These are phyloP conservation scores for Lochmaea crataegi DNA, from an alignment of 2,888 invertebrate species.

Conservation along the genomic window DNA sequence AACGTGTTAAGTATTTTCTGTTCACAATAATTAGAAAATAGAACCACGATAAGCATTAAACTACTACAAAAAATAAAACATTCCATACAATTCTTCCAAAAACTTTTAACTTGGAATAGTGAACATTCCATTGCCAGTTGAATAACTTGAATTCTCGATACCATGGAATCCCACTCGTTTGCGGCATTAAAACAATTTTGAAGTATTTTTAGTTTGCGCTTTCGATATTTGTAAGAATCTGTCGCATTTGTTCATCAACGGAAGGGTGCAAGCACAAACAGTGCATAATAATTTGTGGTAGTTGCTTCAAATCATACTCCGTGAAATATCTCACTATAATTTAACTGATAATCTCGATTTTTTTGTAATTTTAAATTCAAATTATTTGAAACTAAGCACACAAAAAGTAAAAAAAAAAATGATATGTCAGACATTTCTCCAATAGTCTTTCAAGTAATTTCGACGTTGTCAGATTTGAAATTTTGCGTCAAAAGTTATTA, in stretches of 20 bases:
- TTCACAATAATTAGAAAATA: background rate
- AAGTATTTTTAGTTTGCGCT: background rate
- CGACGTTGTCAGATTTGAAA: no score
- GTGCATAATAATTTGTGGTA: no score
- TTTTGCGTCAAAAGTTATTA: no score
- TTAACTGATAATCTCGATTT: no score
- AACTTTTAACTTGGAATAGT: background rate
- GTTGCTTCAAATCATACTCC: no score
- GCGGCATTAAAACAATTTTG: background rate
- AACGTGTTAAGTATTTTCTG: no score
- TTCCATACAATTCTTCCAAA: background rate
- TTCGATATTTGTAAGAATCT: background rate
- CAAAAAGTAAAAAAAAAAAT: no score
- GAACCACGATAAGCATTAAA: background rate
- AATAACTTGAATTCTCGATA: background rate
- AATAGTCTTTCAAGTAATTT: no score
- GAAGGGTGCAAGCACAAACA: background rate
- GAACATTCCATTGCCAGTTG: background rate
- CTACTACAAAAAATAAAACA: background rate
- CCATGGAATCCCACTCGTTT: background rate
- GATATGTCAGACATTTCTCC: no score
- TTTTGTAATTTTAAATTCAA: no score
- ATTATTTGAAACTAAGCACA: no score
- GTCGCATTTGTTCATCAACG: background rate
- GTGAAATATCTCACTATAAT: no score